phyloP scores from a whole-genome alignment of 1,140 invertebrate species.

The Anthonomus grandis region DNA sequence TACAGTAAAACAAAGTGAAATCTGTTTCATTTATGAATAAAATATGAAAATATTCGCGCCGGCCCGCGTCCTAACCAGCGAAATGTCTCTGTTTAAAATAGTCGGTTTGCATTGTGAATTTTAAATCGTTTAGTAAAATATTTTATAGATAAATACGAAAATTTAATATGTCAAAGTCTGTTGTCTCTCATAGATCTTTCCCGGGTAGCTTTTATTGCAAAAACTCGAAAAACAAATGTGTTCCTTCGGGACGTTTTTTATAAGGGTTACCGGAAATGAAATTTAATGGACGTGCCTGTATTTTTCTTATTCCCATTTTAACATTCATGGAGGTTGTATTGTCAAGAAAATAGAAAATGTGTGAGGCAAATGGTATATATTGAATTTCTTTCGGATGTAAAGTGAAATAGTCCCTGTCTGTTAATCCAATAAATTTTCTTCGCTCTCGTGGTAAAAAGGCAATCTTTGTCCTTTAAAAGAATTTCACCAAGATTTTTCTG shows the following conservation, averaged over 20 bases:
- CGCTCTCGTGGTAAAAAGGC: constrained; percentile 26
- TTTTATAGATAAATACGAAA: too few species aligned
- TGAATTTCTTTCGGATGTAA: constrained; percentile 31
- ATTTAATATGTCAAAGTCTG: too few species aligned
- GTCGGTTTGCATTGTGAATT: too few species aligned
- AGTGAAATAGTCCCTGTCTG: constrained; percentile 30
- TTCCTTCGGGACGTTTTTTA: not conserved
- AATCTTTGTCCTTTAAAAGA: constrained; percentile 14
- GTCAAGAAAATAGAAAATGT: constrained; percentile 31
- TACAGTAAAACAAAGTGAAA: not conserved
- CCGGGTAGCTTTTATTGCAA: too few species aligned
- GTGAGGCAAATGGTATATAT: constrained; percentile 31
- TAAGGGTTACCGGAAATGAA: constrained; percentile 8
- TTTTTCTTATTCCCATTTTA: constrained; percentile 27
- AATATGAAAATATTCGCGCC: not conserved
- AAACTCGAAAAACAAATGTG: not conserved
- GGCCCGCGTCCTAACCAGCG: too few species aligned
- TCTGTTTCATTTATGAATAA: not conserved
- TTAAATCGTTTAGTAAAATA: too few species aligned
- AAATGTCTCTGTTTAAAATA: too few species aligned
- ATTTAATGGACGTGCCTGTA: constrained; percentile 20
- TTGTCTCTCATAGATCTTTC: too few species aligned
- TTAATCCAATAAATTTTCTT: constrained; percentile 32
- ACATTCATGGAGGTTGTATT: constrained; percentile 30
- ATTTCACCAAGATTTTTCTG: too few species aligned